Evolutionary conservation across 1,140 invertebrate species (phyloP), one percentile per base, ranked within the genome.

Genomic region (Amyelois transitella): DNA sequence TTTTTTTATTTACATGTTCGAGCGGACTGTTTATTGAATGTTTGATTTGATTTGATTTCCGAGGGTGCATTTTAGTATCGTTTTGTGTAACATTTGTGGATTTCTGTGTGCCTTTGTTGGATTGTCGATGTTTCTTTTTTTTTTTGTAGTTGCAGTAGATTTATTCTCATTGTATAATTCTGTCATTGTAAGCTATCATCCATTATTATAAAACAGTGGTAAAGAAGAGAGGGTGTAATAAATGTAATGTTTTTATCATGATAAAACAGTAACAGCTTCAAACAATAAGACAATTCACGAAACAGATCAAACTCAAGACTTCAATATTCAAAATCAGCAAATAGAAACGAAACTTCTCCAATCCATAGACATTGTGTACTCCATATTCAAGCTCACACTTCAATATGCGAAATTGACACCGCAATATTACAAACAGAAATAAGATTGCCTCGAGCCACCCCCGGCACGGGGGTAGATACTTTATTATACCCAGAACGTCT

Each of bases 391-490:
- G 64, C 66, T 71, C 70, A 68, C 69, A 78, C 78, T 81, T 75
- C 83, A 86, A 86, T 85, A 86, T 82, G 78, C 80, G 76, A 76
- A 83, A 87, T 85, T 81, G 83, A 83, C 78, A 82, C 84, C 84
- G 74, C 81, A 84, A 84, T 87, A 87, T 87, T 85, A 80, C 81
- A 85, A 86, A 87, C 70, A 87, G 84, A 83, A 81, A 84, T 86
- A 86, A 83, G 79, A 83, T 83, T 78, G 81, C 79, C 70, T 73
- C 56, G 49, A 72, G 76, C 76, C 66, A 62, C 71, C 73, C 68
- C 66, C 58, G 43, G 49, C 58, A 7, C 38, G 51, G 55, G 53
- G 68, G 77, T 74, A 64, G 75, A 69, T 69, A 81, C 76, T 85
- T 85, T 87, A 81, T 87, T 85, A 82, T 77, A 72, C 73, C 71